These are phyloP conservation scores for Chlamydotis undulata DNA, from an alignment of 2,113 vertebrate species.

Conservation along the genomic window DNA sequence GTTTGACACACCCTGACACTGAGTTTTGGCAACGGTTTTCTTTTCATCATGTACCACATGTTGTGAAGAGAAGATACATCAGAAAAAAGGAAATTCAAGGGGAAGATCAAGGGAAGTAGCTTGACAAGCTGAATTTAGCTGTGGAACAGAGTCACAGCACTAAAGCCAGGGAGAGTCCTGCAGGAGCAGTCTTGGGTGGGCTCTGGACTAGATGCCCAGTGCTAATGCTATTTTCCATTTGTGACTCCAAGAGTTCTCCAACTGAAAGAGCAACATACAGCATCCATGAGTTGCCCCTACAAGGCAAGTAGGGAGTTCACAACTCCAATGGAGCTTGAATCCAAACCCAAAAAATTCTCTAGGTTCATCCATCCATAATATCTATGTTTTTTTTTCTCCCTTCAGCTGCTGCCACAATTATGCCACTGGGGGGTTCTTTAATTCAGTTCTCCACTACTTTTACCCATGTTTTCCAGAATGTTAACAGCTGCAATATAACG, in stretches of 20 bases:
- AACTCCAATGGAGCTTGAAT: background rate
- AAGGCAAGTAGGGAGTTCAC: background rate
- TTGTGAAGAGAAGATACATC: background rate
- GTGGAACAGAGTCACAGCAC: background rate
- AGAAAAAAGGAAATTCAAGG: background rate
- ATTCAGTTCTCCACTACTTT: constrained; percentile 22
- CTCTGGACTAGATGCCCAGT: background rate
- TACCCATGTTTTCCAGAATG: constrained; percentile 16
- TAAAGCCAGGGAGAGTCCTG: background rate
- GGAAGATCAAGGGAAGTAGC: background rate
- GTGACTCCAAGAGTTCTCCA: background rate
- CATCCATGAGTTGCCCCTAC: background rate
- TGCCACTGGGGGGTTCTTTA: background rate
- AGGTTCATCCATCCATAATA: constrained; percentile 8
- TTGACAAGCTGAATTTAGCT: background rate
- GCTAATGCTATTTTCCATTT: background rate
- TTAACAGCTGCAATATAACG: constrained; percentile 1
- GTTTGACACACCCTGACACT: background rate
- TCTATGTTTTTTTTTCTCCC: background rate
- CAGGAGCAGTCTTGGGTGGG: background rate
- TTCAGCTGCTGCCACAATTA: constrained; percentile 15
- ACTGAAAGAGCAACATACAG: background rate
- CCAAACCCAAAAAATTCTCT: constrained; percentile 28
- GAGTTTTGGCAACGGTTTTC: background rate
- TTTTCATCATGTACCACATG: background rate